phyloP scores from a whole-genome alignment of 2,797 vertebrate genomes.

The Pangasius mekongensis region DNA sequence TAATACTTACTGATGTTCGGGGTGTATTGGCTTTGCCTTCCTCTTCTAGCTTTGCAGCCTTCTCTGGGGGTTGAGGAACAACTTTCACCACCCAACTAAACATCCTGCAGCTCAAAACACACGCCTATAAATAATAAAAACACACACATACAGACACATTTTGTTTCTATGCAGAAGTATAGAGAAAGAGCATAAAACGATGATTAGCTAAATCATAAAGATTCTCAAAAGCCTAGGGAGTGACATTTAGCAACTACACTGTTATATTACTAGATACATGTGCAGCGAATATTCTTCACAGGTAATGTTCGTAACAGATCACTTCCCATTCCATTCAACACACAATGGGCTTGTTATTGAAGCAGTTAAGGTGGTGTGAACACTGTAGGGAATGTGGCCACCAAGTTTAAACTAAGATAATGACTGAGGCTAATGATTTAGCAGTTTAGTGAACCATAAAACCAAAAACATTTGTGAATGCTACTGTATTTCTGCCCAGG shows the following conservation, averaged over 20 bases:
- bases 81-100: conserved; percentile 69
- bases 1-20: conserved; percentile 26
- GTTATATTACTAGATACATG: neutral
- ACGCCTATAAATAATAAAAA: conserved; percentile 16
- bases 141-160: neutral
- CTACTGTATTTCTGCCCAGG: neutral
- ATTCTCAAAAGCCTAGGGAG: neutral
- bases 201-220: neutral
- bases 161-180: neutral
- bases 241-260: neutral
- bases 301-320: neutral
- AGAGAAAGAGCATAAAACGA: neutral
- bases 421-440: neutral
- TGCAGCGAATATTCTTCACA: neutral
- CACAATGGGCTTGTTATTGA: neutral
- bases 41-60: conserved; percentile 53
- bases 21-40: conserved; percentile 46
- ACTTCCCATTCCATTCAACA: neutral
- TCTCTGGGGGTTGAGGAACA: conserved; percentile 65
- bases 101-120: conserved; percentile 59
- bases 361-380: neutral
- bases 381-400: neutral
- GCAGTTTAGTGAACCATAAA: neutral
- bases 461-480: neutral
- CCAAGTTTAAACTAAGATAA: neutral